Evolutionary conservation across 2,888 invertebrate genomes (phyloP), one percentile per base, ranked within the genome.

Genomic region (Portevinia maculata): DNA sequence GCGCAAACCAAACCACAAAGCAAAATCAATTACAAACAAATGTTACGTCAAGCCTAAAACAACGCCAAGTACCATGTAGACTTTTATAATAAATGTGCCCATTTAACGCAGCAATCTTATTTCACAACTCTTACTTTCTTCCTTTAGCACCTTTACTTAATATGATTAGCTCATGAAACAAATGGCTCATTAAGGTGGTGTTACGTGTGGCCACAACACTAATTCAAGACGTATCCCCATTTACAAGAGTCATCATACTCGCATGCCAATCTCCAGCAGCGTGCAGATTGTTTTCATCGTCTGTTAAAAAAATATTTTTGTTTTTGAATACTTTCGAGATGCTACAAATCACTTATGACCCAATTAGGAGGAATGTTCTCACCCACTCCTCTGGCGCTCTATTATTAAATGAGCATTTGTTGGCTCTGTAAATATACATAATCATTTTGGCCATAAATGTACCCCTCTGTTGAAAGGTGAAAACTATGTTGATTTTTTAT

Each of bases 101-200:
- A 30, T 55, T 60, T 50, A 50, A 37, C 44, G 39, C 13, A 4
- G 13, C 39, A 13, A 67, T 79, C 74, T 74, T 62, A 79, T 62
- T 79, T 79, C 60, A 74, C 79, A 62, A 62, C 64, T 76, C 75
- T 81, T 46, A 81, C 81, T 81, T 81, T 81, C 81, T 81, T 81
- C 81, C 81, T 65, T 75, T 70, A 55, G 70, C 81, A 81, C 75
- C 81, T 24, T 5, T 74, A 69, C 62, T 62, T 57, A 24, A 24
- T 24, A 62, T 24, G 55, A 79, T 67, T 55, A 50, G 53, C 65
- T 67, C 65, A 67, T 60, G 60, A 67, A 39, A 53, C 60, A 67
- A 79, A 79, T 79, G 67, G 79, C 74, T 79, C 79, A 79, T 79
- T 79, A 79, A 71, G 50, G 28, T 34, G 21, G 53, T 53, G 67